A percentile compares a stretch with the other conserved stretches of the same genome.
phyloP scores from a whole-genome alignment of 2,113 vertebrate species.

The Alexandromys fortis region DNA sequence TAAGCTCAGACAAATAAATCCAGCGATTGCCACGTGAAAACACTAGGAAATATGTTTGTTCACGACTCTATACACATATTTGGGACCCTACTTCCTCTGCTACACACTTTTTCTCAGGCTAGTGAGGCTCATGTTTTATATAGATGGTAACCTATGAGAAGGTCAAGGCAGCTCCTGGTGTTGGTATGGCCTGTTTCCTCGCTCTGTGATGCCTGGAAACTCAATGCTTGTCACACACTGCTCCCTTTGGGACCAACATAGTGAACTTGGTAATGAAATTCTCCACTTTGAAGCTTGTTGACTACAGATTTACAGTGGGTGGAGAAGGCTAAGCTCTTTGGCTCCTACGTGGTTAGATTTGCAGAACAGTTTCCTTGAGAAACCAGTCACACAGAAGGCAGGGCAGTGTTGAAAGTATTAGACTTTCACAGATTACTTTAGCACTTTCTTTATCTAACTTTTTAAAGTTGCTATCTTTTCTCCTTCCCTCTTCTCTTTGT shows the following conservation, averaged over 20 bases:
- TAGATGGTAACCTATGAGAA: not conserved
- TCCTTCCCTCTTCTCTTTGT: constrained; percentile 25
- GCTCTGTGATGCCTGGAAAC: not conserved
- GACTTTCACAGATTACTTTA: not conserved
- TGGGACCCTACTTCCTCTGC: not conserved
- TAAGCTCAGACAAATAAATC: not conserved
- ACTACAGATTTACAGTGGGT: not conserved
- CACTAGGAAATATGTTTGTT: not conserved
- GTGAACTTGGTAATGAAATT: constrained; percentile 16
- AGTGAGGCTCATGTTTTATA: not conserved
- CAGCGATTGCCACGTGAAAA: not conserved
- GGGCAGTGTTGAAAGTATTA: not conserved
- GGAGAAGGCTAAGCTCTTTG: not conserved
- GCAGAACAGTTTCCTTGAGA: not conserved
- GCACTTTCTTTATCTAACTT: not conserved
- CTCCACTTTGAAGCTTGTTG: not conserved
- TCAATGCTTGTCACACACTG: not conserved
- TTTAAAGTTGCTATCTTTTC: not conserved
- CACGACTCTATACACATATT: not conserved
- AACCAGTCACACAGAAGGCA: not conserved
- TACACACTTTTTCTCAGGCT: not conserved
- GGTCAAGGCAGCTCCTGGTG: not conserved
- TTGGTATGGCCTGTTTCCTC: not conserved
- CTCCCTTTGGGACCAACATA: not conserved
- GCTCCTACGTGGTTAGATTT: not conserved